Percentiles rank a stretch among this genome's conserved stretches.
Evolutionary conservation across 1,140 invertebrate species (phyloP).

Genomic region (Drosophila prosaltans): DNA sequence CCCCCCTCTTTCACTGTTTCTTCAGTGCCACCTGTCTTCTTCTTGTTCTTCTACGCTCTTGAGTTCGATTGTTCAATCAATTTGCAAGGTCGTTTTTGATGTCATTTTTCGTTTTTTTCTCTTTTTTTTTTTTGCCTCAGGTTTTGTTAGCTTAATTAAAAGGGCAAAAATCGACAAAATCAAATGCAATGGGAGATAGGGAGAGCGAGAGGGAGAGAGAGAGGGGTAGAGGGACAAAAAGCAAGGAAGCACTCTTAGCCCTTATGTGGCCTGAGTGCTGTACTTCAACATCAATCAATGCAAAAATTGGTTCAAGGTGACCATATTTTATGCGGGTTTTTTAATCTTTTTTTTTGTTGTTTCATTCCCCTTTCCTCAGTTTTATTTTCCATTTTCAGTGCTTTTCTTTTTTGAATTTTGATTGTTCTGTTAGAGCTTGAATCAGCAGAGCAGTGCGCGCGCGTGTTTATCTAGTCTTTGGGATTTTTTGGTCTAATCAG

Average conservation of each 20-base stretch:
- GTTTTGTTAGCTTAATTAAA: conserved; percentile 23
- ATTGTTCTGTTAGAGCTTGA: conserved; percentile 41
- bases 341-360: not conserved
- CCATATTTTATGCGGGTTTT: conserved; percentile 12
- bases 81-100: conserved; percentile 18
- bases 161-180: conserved; percentile 10
- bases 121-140: not conserved
- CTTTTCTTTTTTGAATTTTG: not conserved
- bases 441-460: conserved; percentile 33
- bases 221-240: not conserved
- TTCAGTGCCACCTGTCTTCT: not conserved
- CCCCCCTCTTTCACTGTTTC: not conserved
- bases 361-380: not conserved
- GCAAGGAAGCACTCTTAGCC: conserved; percentile 1
- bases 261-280: conserved; percentile 43
- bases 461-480: conserved; percentile 72
- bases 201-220: not conserved
- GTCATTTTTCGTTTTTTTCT: conserved; percentile 1
- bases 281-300: conserved; percentile 48
- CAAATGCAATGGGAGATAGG: not conserved
- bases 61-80: conserved; percentile 20
- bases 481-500: conserved; percentile 59
- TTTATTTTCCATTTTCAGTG: too few relatives aligned
- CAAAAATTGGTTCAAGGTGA: conserved; percentile 4
- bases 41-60: not conserved